Percentiles rank a stretch among this genome's conserved stretches.
Conservation (phyloP, 2,113 vertebrate species). For the Burhinus bistriatus region DNA sequence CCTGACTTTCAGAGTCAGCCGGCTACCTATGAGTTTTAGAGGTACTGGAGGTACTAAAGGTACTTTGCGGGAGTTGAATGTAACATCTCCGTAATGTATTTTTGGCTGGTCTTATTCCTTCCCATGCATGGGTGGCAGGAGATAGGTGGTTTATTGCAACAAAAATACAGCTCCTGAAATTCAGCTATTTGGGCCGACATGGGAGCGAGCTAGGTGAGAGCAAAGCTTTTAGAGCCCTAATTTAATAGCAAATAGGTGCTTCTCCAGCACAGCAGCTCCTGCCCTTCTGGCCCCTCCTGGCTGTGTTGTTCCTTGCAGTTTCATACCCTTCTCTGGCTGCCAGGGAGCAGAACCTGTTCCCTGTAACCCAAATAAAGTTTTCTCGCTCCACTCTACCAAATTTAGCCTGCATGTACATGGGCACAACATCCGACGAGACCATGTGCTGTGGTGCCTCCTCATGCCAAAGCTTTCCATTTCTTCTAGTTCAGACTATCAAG, state of each 20-base stretch:
- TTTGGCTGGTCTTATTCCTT: neutral
- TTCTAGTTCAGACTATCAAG: neutral
- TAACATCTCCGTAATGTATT: neutral
- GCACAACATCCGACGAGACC: neutral
- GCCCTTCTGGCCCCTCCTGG: neutral
- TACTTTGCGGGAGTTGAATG: neutral
- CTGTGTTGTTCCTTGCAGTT: neutral
- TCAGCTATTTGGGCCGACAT: neutral
- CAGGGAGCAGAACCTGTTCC: neutral
- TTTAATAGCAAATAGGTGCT: neutral
- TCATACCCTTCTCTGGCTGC: neutral
- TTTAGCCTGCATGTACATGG: rapidly evolving
- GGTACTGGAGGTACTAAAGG: neutral
- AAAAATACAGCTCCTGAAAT: neutral
- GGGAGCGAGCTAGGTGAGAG: neutral
- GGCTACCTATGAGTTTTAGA: neutral
- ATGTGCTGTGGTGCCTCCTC: neutral
- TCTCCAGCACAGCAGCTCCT: neutral
- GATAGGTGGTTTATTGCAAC: neutral
- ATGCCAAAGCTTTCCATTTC: neutral
- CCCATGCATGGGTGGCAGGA: neutral
- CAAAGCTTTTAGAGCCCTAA: neutral
- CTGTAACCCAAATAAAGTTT: neutral
- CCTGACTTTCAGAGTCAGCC: neutral
- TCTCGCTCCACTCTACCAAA: neutral